Evolutionary conservation across 2,113 vertebrate species (phyloP).

Genomic region (Aegithalos caudatus): DNA sequence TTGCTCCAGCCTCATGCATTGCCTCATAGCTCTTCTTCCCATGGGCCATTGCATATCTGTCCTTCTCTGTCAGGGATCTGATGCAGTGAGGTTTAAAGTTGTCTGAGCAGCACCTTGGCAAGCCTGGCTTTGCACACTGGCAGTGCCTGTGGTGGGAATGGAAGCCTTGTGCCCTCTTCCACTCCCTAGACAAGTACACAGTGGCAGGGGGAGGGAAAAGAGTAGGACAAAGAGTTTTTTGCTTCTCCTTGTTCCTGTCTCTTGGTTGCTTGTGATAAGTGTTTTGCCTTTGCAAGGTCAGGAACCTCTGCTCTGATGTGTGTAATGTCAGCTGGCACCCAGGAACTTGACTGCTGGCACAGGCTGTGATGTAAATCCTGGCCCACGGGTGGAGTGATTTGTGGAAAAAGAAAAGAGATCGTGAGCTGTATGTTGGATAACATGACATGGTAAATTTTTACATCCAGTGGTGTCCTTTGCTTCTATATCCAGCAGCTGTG

Average conservation of each 20-base stretch:
- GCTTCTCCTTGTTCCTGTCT: neutral
- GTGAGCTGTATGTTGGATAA: neutral
- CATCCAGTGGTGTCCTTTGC: neutral
- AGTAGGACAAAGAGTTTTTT: neutral
- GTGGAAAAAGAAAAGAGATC: neutral
- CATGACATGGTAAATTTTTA: neutral
- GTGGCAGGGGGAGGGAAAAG: neutral
- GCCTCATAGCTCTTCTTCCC: neutral
- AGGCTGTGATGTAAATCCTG: neutral
- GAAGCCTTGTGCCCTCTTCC: neutral
- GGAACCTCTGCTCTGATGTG: neutral
- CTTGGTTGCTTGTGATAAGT: neutral
- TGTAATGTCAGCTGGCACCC: neutral
- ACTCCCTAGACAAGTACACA: neutral
- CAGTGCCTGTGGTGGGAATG: neutral
- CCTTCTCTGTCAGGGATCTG: neutral
- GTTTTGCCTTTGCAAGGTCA: neutral
- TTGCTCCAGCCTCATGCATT: accelerated
- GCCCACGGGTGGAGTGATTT: neutral
- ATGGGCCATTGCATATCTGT: neutral
- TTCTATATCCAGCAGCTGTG: neutral
- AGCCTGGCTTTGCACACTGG: neutral
- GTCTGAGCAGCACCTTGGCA: neutral
- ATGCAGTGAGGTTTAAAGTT: neutral
- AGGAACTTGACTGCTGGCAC: neutral